Evolutionary conservation across 2,113 vertebrate species (phyloP).

Genomic region (Bos indicus): DNA sequence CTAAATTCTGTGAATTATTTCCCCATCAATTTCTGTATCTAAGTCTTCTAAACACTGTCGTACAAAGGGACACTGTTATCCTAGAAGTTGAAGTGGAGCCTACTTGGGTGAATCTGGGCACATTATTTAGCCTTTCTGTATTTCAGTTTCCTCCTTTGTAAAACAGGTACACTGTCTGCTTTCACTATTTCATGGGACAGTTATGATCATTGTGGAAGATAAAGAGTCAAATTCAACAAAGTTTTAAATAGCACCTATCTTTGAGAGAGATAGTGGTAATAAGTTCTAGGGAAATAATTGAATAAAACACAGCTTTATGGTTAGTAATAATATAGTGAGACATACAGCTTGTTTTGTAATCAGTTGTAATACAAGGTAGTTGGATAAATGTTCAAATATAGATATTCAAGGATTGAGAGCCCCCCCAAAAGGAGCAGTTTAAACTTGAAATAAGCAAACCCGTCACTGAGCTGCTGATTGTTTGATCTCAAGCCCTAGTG

Average conservation of each 20-base stretch:
- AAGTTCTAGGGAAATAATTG: not conserved
- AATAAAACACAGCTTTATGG: not conserved
- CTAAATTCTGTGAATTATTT: constrained; percentile 18
- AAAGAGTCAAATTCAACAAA: not conserved
- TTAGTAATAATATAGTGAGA: constrained; percentile 7
- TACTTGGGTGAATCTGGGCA: not conserved
- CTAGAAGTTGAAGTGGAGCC: not conserved
- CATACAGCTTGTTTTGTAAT: not conserved
- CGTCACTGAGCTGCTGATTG: not conserved
- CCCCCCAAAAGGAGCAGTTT: not conserved
- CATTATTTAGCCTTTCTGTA: not conserved
- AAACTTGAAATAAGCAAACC: not conserved
- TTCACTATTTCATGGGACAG: not conserved
- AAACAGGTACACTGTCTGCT: not conserved
- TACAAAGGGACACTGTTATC: not conserved
- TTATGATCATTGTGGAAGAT: not conserved
- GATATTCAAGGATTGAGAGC: not conserved
- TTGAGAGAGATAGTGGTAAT: not conserved
- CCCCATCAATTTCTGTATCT: not conserved
- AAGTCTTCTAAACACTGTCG: not conserved
- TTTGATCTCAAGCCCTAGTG: not conserved
- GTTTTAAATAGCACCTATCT: constrained; percentile 14
- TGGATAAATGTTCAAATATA: not conserved
- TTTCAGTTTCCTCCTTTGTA: constrained; percentile 2
- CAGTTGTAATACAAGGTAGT: not conserved